phyloP scores from a whole-genome alignment of 2,888 invertebrate genomes.

The Heteromyza rotundicornis region DNA sequence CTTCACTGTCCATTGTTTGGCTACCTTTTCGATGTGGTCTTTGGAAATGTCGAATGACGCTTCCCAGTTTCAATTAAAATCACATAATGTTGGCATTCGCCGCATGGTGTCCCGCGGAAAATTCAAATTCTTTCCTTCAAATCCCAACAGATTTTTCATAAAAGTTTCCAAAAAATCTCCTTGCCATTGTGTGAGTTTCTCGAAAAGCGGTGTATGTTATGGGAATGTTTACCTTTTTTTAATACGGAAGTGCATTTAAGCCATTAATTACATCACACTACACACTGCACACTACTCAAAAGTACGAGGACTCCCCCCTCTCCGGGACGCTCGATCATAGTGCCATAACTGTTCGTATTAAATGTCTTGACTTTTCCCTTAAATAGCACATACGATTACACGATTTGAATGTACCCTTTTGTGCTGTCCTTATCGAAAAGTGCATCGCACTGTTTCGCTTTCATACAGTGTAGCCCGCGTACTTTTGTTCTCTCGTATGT shows the following conservation, averaged over 20 bases:
- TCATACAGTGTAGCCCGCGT: neutral
- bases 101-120: neutral
- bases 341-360: neutral
- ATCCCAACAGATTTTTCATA: neutral
- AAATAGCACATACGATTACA: neutral
- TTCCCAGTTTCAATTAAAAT: neutral
- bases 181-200: neutral
- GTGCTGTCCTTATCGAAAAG: conserved; percentile 40
- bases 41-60: neutral
- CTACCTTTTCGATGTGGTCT: neutral
- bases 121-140: neutral
- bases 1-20: neutral
- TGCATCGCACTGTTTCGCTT: conserved; percentile 41
- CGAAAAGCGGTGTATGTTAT: neutral
- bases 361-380: conserved; percentile 7
- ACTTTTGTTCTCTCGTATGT: neutral
- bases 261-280: conserved; percentile 2
- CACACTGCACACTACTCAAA: neutral
- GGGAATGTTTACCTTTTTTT: neutral
- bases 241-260: neutral
- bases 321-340: no score
- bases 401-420: neutral
- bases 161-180: neutral
- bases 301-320: neutral
- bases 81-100: neutral